These are phyloP conservation scores for Drosophila fuyamai DNA, from an alignment of 1,140 invertebrate species.

Conservation along the genomic window DNA sequence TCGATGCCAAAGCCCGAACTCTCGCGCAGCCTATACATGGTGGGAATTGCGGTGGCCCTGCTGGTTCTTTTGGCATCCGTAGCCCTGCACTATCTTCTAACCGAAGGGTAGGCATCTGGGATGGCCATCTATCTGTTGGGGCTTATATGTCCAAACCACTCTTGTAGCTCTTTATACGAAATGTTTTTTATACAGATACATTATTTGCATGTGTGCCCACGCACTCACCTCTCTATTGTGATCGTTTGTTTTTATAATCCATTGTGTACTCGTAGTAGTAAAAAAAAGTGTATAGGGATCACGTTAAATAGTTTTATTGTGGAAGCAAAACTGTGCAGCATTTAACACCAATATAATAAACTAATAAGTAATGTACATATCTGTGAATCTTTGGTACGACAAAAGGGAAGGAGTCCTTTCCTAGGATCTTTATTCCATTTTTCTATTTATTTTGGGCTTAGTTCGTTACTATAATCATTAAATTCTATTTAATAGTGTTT, in stretches of 20 bases:
- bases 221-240: constrained; percentile 67
- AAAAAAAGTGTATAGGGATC: constrained; percentile 61
- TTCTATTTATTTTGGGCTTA: neutral
- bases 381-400: constrained; percentile 31
- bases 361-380: constrained; percentile 41
- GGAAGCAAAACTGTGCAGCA: constrained; percentile 72
- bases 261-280: constrained; percentile 70
- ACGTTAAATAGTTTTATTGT: constrained; percentile 80
- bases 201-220: constrained; percentile 56
- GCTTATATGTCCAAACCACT: constrained; percentile 2
- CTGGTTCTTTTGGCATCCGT: constrained; percentile 71
- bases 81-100: constrained; percentile 63
- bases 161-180: constrained; percentile 43
- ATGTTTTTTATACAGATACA: constrained; percentile 58
- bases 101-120: constrained; percentile 28
- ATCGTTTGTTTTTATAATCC: constrained; percentile 76
- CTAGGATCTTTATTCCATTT: neutral
- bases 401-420: neutral
- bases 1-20: constrained; percentile 74
- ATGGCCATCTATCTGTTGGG: constrained; percentile 12
- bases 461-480: neutral
- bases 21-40: constrained; percentile 73
- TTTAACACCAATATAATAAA: constrained; percentile 67
- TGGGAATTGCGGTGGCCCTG: constrained; percentile 73
- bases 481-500: neutral